These are phyloP conservation scores for Gymnocephalus cernua DNA, from an alignment of 2,113 vertebrate genomes.

Conservation along the genomic window DNA sequence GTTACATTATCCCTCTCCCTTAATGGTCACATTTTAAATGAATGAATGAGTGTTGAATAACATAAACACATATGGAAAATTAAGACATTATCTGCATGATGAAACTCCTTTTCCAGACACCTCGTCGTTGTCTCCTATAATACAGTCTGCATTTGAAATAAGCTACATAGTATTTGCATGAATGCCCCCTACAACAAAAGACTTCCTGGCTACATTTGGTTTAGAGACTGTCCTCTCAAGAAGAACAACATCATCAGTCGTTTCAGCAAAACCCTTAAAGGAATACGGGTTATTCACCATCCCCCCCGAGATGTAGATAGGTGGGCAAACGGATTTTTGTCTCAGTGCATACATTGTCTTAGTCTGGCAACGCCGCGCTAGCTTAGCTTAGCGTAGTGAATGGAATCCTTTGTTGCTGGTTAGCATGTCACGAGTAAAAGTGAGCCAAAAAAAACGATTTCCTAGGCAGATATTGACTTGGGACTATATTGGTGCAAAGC, in stretches of 20 bases:
- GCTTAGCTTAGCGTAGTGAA: too few species aligned
- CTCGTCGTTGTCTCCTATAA: neutral
- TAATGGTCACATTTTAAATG: neutral
- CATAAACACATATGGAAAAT: neutral
- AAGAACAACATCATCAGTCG: neutral
- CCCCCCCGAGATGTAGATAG: too few species aligned
- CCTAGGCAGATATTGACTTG: too few species aligned
- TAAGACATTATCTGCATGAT: neutral
- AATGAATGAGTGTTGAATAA: neutral
- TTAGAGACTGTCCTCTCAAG: neutral
- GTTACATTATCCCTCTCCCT: neutral
- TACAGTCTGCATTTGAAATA: neutral
- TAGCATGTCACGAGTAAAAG: too few species aligned
- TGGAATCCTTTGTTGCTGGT: too few species aligned
- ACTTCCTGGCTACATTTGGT: neutral
- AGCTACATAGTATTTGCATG: neutral
- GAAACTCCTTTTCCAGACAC: neutral
- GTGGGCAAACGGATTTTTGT: too few species aligned
- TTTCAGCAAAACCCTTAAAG: neutral
- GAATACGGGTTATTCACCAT: too few species aligned
- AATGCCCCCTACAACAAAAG: neutral
- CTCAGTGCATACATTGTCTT: too few species aligned
- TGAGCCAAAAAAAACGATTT: too few species aligned
- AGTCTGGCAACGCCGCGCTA: too few species aligned
- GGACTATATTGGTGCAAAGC: too few species aligned